Conservation (phyloP, 2,113 vertebrate genomes). For the Callorhinus ursinus region DNA sequence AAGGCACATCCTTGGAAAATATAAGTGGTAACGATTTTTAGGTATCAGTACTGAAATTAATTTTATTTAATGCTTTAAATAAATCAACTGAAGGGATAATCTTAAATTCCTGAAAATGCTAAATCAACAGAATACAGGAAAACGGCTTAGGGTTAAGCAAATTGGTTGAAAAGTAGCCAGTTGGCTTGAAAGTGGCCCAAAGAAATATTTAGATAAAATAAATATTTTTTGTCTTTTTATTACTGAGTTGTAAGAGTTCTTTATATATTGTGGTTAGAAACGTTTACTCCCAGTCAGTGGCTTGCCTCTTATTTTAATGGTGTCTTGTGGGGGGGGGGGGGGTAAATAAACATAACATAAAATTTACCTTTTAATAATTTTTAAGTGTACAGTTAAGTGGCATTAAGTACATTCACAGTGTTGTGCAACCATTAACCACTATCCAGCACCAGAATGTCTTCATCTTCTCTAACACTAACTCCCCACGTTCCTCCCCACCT, state of each 20-base stretch:
- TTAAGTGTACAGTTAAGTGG: neutral
- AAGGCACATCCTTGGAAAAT: neutral
- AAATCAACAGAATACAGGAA: neutral
- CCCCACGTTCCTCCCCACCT: neutral
- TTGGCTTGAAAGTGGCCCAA: neutral
- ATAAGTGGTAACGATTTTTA: neutral
- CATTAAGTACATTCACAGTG: neutral
- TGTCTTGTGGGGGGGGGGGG: neutral
- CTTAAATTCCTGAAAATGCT: conserved; percentile 1
- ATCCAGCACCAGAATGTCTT: neutral
- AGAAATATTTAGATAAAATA: conserved; percentile 1
- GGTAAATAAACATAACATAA: neutral
- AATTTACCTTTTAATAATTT: neutral
- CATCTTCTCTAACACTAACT: neutral
- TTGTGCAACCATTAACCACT: neutral
- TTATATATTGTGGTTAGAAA: conserved; percentile 4
- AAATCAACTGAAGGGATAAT: neutral
- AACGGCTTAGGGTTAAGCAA: neutral
- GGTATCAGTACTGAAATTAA: neutral
- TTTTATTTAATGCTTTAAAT: conserved; percentile 44
- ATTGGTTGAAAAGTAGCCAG: neutral
- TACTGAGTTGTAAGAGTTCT: neutral
- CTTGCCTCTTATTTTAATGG: neutral
- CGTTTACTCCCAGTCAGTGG: neutral
- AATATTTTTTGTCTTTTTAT: neutral